These are phyloP conservation scores for Scomber colias DNA, from an alignment of 2,113 vertebrate species.

Conservation along the genomic window DNA sequence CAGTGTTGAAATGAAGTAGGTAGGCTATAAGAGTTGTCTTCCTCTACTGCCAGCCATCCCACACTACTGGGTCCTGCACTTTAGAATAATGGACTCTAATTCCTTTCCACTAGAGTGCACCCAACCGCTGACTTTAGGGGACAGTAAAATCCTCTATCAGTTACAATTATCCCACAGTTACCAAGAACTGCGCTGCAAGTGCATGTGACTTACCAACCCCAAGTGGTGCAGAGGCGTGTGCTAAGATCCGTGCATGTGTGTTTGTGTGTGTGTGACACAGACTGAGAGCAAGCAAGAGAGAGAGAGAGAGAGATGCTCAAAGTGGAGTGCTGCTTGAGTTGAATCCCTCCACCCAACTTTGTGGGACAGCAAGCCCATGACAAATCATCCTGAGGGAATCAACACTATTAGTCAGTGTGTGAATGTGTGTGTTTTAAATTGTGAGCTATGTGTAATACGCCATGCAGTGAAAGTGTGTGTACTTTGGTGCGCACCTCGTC, in stretches of 20 bases:
- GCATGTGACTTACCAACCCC: slow-evolving; percentile 55
- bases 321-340: slow-evolving; percentile 51
- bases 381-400: slow-evolving; percentile 65
- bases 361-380: slow-evolving; percentile 58
- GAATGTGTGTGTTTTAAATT: slow-evolving; percentile 42
- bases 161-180: slow-evolving; percentile 73
- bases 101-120: slow-evolving; percentile 76
- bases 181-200: slow-evolving; percentile 41
- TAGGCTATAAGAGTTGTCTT: slow-evolving; percentile 22
- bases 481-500: slow-evolving; percentile 24
- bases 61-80: slow-evolving; percentile 51
- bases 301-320: slow-evolving; percentile 31
- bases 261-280: slow-evolving; percentile 22
- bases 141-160: slow-evolving; percentile 74
- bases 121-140: slow-evolving; percentile 77
- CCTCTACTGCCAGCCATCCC: slow-evolving; percentile 17
- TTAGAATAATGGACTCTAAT: slow-evolving; percentile 79
- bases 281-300: slow-evolving; percentile 21
- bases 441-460: slow-evolving; percentile 22
- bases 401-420: slow-evolving; percentile 47
- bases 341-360: slow-evolving; percentile 52
- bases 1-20: slow-evolving; percentile 29
- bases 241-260: slow-evolving; percentile 8
- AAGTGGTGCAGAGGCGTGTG: slow-evolving; percentile 33
- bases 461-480: slow-evolving; percentile 30